Evolutionary conservation across 2,888 invertebrate genomes (phyloP), one percentile per base, ranked within the genome.

Genomic region (Trissonchulus sp.): DNA sequence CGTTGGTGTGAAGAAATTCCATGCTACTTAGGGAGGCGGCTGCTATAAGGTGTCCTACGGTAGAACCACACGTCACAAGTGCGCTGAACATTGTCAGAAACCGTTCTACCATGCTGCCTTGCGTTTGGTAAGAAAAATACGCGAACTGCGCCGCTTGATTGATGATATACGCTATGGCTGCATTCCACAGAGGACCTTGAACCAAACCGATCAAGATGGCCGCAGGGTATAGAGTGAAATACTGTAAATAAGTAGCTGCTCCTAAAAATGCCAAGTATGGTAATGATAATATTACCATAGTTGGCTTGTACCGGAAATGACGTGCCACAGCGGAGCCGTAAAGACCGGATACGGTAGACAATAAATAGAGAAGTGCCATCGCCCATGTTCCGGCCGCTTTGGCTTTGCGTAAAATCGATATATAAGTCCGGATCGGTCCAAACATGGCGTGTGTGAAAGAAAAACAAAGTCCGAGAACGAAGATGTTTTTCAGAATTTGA

Each of bases 101-200:
- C 31, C 74, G 33, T 34, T 71, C n/a, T 2, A 73, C 68, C 74
- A 73, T 73, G 23, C 34, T 35, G 35, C 38, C 35, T 30, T 68
- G 68, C 8, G 74, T n/a, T 33, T 73, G 23, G 68, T 73, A 69
- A 18, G 74, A 73, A 30, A 73, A 73, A 30, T 73, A 73, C 3
- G 65, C 68, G 68, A 71, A 73, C 37, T 73, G 74, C 3, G 74
- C 74, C 3, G 74, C 74, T 36, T 63, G 23, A 34, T 73, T 73
- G 31, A 65, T 69, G 28, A 73, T 23, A 28, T 65, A 73, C 3
- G 74, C 65, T 3, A 69, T 73, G 35, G 68, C 68, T n/a, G 74
- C 63, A 31, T 35, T 68, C 74, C 65, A 63, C 8, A 73, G 68
- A 28, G 74, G 74, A 2, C 65, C 74, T 34, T 69, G 74, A 34